Evolutionary conservation across 1,140 invertebrate species (phyloP), one percentile per base, ranked within the genome.

Genomic region (Branchinecta lindahli): DNA sequence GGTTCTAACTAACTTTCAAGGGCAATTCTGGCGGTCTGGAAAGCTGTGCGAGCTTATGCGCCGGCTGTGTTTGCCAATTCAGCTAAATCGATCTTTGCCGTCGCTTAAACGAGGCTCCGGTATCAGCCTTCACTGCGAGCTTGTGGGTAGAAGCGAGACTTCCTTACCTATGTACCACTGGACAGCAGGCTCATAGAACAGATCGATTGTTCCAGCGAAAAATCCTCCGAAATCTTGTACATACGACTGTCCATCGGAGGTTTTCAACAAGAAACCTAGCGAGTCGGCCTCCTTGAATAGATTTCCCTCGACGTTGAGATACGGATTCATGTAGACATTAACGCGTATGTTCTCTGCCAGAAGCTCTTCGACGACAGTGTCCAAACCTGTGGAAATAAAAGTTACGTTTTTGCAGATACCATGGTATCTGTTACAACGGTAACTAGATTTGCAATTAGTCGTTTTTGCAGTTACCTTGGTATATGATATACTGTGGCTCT

Each of bases 321-420:
- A 75, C 0, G 80, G 79, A 71, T 80, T 81, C 66, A 80, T 78
- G 73, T 81, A 81, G 12, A 73, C 77, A 12, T 78, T 72, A 8
- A 81, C 76, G 15, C 75, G 69, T 1, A 79, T 74, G 0, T 75
- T 76, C 46, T 77, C 70, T 8, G 74, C 69, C 15, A 71, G 74
- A 44, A 80, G 73, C 8, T 73, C 67, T 8, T 72, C 21, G 44
- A 80, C 79, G 0, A 72, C 74, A 18, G 68, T 33, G 68, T 80
- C 74, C 67, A 81, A 70, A 68, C 44, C 70, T 71, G 21, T n/a
- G 0, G 44, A 20, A 33, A 52, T 10, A 68, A 18, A 68, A n/a
- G n/a, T n/a, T n/a, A n/a, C n/a, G n/a, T n/a, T n/a, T n/a, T n/a
- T n/a, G n/a, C n/a, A n/a, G n/a, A n/a, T n/a, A n/a, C n/a, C n/a